Conservation (phyloP, 35 echinoderm and acorn worm genomes). For the Acanthaster planci region DNA sequence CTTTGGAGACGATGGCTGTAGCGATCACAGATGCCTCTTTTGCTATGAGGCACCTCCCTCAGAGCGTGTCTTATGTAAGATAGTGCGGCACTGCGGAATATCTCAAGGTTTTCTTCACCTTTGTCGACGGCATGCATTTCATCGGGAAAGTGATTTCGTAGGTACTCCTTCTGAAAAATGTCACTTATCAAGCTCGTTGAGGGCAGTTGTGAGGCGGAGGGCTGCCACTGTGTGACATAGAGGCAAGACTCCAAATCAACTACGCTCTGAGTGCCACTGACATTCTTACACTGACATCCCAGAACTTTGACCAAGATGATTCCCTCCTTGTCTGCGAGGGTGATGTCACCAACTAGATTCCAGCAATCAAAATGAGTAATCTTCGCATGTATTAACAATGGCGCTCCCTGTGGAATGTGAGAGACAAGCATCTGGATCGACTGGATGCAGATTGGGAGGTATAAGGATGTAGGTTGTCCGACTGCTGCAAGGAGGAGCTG, state of each 20-base stretch:
- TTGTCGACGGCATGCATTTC: constrained; percentile 53
- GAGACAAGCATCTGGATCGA: constrained; percentile 68
- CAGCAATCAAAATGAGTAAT: constrained; percentile 71
- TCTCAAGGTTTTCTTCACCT: constrained; percentile 43
- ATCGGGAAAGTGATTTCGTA: constrained; percentile 53
- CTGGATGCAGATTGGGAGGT: constrained; percentile 50
- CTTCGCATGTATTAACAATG: constrained; percentile 49
- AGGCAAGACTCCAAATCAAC: constrained; percentile 65
- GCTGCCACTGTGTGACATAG: constrained; percentile 64
- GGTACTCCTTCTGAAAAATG: constrained; percentile 58
- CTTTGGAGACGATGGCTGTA: neutral
- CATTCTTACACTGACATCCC: constrained; percentile 62
- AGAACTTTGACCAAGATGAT: constrained; percentile 50
- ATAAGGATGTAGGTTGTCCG: constrained; percentile 50
- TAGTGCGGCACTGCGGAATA: constrained; percentile 47
- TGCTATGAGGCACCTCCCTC: constrained; percentile 47
- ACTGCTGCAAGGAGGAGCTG: constrained; percentile 57
- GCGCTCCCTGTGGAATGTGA: constrained; percentile 43
- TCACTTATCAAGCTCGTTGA: constrained; percentile 49
- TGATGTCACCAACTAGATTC: constrained; percentile 54
- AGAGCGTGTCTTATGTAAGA: constrained; percentile 83
- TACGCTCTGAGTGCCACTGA: constrained; percentile 20
- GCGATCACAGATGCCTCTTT: constrained; percentile 18
- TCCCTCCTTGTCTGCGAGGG: constrained; percentile 36
- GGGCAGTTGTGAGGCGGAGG: constrained; percentile 47